Base-by-base conservation (phyloP, 2,888 invertebrate species). In the Hirudinaria manillensis region DNA sequence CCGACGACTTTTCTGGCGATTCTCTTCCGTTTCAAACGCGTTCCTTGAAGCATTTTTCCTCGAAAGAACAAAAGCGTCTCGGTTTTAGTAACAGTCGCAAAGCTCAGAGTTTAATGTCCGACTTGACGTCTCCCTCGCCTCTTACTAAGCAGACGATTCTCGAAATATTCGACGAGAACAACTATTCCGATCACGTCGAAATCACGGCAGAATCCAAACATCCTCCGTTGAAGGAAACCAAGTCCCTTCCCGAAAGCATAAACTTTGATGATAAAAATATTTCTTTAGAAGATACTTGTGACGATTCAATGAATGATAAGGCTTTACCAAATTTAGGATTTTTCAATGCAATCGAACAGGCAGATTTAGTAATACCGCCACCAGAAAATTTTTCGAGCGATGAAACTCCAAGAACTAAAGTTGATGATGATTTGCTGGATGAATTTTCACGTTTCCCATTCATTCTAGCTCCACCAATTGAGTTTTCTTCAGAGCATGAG, bases 151-250 rank as follows among this genome's bases (percentile, higher is more conserved):
- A 61, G 19, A 24, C 61, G 19, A 61, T 61, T 61, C 61, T 29
- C 10, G 61, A 61, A n/a, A 61, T 29, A 24, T 61, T 61, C n/a
- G 61, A 61, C 13, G 61, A 61, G 29, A 61, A 61, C 61, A 61
- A 29, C 61, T 61, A 27, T n/a, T 61, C 61, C n/a, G 61, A 61
- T 24, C 29, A 27, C 10, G 29, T 16, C n/a, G 61, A 61, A 1
- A n/a, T 61, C n/a, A 19, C 61, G n/a, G n/a, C 19, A 1, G 61
- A 29, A 61, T 27, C 29, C 29, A 61, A 24, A 27, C 61, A 61
- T 29, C 61, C 61, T 27, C 29, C 2, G 24, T n/a, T 61, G 13
- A 61, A 61, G 29, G 61, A 61, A 29, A 61, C 61, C 61, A 61
- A 61, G n/a, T 61, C 61, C 24, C 61, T 61, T 27, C 61, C 61